phyloP scores from a whole-genome alignment of 2,113 vertebrate species.

The Podilymbus podiceps region DNA sequence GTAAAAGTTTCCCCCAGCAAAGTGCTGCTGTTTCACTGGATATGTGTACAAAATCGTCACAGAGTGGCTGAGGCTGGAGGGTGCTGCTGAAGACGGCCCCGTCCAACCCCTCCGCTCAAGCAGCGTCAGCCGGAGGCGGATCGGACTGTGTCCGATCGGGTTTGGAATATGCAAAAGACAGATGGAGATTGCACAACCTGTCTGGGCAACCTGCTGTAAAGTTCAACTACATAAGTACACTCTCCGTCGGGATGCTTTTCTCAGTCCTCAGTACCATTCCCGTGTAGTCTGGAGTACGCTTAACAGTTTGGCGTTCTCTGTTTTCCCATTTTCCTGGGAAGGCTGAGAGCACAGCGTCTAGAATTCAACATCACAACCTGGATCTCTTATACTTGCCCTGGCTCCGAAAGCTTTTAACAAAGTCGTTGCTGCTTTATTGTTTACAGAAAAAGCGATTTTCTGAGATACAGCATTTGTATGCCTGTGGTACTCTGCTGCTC shows the following conservation, averaged over 20 bases:
- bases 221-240: not conserved
- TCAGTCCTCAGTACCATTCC: not conserved
- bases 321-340: not conserved
- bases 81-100: not conserved
- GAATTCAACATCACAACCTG: not conserved
- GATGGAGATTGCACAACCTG: not conserved
- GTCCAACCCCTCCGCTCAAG: not conserved
- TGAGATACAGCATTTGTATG: not conserved
- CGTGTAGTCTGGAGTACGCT: not conserved
- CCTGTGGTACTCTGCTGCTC: not conserved
- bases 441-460: not conserved
- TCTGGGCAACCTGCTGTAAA: not conserved
- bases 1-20: not conserved
- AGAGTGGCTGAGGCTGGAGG: not conserved
- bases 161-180: not conserved
- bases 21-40: not conserved
- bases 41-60: not conserved
- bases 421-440: not conserved
- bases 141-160: rapidly evolving
- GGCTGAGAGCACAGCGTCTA: not conserved
- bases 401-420: not conserved
- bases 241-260: not conserved
- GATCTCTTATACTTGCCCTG: not conserved
- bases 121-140: not conserved
- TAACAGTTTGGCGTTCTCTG: not conserved